Percentiles rank a stretch among this genome's conserved stretches.
phyloP scores from a whole-genome alignment of 2,797 vertebrate species.

The Fistularia commersonii region DNA sequence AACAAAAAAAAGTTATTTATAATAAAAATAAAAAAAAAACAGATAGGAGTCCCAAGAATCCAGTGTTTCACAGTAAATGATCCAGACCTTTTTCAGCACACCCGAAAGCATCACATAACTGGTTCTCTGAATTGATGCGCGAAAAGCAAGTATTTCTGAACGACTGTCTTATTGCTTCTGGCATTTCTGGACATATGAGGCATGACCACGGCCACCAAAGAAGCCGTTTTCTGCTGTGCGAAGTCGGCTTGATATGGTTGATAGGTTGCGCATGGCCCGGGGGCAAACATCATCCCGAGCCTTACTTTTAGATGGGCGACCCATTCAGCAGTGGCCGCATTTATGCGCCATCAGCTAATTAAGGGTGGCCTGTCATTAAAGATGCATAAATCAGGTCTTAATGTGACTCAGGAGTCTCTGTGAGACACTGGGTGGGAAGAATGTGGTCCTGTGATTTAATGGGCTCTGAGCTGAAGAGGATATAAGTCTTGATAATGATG shows the following conservation, averaged over 20 bases:
- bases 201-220: conserved; percentile 41
- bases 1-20: conserved; percentile 52
- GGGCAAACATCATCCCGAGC: conserved; percentile 45
- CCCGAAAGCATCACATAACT: conserved; percentile 19
- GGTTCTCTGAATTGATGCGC: conserved; percentile 27
- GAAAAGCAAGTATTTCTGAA: conserved; percentile 25
- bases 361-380: conserved; percentile 69
- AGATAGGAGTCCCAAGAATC: conserved; percentile 24
- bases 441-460: conserved; percentile 70
- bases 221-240: conserved; percentile 44
- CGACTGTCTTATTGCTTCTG: conserved; percentile 55
- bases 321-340: conserved; percentile 32
- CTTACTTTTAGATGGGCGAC: conserved; percentile 31
- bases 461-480: conserved; percentile 61
- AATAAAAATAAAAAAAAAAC: conserved; percentile 42
- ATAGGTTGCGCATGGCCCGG: conserved; percentile 41
- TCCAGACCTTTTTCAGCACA: conserved; percentile 13
- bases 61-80: conserved; percentile 32
- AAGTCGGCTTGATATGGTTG: conserved; percentile 52
- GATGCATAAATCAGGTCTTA: conserved; percentile 67
- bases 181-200: conserved; percentile 49
- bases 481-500: conserved; percentile 75
- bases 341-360: conserved; percentile 71
- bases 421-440: conserved; percentile 59
- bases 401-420: conserved; percentile 62